Evolutionary conservation across 2,113 vertebrate species (phyloP).

Genomic region (Lamprologus tigripictilis): DNA sequence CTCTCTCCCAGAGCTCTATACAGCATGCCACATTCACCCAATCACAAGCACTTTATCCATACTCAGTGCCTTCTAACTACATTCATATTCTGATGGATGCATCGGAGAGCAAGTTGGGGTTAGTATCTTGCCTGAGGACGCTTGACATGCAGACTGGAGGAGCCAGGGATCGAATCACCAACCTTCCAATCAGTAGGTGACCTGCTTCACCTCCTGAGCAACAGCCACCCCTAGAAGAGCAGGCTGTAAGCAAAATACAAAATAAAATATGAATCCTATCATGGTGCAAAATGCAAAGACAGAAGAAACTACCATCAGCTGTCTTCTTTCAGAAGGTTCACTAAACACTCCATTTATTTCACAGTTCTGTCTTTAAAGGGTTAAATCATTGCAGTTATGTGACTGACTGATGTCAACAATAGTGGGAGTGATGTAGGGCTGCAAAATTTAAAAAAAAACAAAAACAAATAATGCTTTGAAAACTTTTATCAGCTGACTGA

Average conservation of each 20-base stretch:
- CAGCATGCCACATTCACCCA: not conserved
- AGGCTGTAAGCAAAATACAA: not conserved
- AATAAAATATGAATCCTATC: not conserved
- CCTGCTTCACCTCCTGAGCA: not conserved
- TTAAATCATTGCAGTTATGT: fast-evolving
- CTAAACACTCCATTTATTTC: not conserved
- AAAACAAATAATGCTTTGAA: not conserved
- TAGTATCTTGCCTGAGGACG: not conserved
- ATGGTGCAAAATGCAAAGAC: not conserved
- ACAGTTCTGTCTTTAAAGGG: not conserved
- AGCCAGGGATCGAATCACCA: not conserved
- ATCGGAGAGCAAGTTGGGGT: fast-evolving
- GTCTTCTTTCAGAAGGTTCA: not conserved
- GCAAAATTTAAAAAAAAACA: not conserved
- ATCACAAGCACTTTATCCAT: not conserved
- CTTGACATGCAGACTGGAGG: not conserved
- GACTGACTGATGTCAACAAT: not conserved
- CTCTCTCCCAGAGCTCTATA: not conserved
- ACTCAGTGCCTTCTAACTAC: fast-evolving
- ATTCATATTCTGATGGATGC: not conserved
- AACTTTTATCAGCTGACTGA: not conserved
- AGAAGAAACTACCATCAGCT: not conserved
- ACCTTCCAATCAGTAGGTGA: not conserved
- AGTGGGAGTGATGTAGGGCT: not conserved
- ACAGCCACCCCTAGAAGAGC: not conserved